phyloP scores from a whole-genome alignment of 2,888 invertebrate species.

The Rhaphigaster nebulosa region DNA sequence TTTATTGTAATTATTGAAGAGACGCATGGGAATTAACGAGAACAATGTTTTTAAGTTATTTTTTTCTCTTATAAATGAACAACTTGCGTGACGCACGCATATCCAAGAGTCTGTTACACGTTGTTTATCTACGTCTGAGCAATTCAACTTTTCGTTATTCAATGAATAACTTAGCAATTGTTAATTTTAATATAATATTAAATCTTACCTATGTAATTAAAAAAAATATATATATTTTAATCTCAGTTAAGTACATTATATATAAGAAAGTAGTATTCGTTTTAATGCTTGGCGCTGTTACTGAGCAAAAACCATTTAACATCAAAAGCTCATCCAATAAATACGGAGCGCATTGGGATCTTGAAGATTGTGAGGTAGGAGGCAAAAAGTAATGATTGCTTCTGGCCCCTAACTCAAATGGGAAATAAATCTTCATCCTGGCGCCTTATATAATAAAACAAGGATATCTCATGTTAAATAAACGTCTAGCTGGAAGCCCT shows the following conservation, averaged over 20 bases:
- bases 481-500: background rate
- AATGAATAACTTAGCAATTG: background rate
- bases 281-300: background rate
- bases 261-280: background rate
- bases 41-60: background rate
- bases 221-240: too few species aligned
- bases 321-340: background rate
- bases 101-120: background rate
- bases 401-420: conserved; percentile 24
- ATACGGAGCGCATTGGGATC: background rate
- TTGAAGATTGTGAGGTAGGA: background rate
- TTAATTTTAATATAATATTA: background rate
- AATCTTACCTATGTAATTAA: background rate
- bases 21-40: background rate
- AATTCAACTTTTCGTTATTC: conserved; percentile 5
- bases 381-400: conserved; percentile 28
- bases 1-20: background rate
- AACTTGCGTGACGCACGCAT: conserved; percentile 19
- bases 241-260: background rate
- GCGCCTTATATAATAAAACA: conserved; percentile 8
- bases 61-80: background rate
- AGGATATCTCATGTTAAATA: background rate
- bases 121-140: conserved; percentile 6
- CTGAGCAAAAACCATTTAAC: background rate
- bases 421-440: conserved; percentile 4